Conservation (phyloP, 2,113 vertebrate species). For the Dicerorhinus sumatrensis region DNA sequence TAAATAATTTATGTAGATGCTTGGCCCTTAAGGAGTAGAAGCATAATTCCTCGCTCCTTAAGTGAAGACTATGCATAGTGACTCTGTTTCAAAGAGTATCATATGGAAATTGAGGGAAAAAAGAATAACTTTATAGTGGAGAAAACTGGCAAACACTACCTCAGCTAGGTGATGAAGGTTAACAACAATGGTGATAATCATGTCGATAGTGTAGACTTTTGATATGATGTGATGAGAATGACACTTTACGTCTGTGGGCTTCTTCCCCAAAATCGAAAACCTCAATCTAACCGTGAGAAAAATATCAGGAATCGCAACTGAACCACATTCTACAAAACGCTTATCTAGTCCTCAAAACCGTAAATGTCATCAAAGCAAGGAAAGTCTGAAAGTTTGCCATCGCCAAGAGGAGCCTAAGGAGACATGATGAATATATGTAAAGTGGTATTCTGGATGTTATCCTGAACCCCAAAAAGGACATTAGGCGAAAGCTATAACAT, state of each 20-base stretch:
- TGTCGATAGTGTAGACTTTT: background rate
- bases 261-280: background rate
- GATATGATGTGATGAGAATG: background rate
- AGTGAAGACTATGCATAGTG: background rate
- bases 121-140: background rate
- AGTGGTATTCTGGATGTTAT: background rate
- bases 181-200: background rate
- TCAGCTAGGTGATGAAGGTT: background rate
- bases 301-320: background rate
- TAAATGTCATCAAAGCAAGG: too few relatives aligned
- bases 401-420: background rate
- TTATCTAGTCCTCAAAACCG: background rate
- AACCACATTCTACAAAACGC: background rate
- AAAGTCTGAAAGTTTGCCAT: background rate
- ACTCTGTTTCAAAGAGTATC: background rate
- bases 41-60: background rate
- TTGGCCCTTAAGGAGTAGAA: background rate
- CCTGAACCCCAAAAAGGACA: background rate
- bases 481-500: background rate
- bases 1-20: background rate
- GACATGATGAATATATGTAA: background rate
- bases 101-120: background rate
- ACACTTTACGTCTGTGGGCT: background rate
- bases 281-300: background rate
- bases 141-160: background rate